Percentiles rank a stretch among this genome's conserved stretches.
These are phyloP conservation scores for Dastarcus helophoroides DNA, from an alignment of 2,888 invertebrate species.

Conservation along the genomic window DNA sequence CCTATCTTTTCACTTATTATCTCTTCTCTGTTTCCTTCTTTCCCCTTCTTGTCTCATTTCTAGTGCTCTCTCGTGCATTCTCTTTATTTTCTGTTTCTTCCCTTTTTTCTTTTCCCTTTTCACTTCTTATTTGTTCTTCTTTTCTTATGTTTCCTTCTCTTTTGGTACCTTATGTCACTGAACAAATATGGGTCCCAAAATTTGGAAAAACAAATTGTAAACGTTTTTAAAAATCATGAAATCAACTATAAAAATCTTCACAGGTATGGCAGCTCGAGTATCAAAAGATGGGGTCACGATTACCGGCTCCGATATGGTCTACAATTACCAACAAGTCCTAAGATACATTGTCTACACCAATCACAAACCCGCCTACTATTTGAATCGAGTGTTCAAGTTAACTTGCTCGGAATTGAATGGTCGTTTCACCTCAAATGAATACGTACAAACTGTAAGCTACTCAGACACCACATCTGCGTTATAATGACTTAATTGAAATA, in stretches of 20 bases:
- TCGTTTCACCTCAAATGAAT: constrained; percentile 89
- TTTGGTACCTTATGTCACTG: too few species aligned
- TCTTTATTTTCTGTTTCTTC: too few species aligned
- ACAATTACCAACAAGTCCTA: constrained; percentile 66
- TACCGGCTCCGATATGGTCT: constrained; percentile 66
- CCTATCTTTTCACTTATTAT: too few species aligned
- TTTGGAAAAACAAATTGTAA: too few species aligned
- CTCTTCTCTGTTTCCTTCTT: too few species aligned
- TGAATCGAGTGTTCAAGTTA: constrained; percentile 90
- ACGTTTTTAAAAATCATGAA: too few species aligned
- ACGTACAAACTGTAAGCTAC: constrained; percentile 71
- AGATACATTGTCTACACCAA: constrained; percentile 86
- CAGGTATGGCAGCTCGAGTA: constrained; percentile 56
- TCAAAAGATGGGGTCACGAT: constrained; percentile 82
- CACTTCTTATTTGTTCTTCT: too few species aligned
- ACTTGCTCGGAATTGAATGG: constrained; percentile 91
- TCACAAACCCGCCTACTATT: constrained; percentile 89
- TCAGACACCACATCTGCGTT: not conserved
- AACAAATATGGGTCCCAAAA: too few species aligned
- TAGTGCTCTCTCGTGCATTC: too few species aligned
- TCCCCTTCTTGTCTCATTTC: too few species aligned
- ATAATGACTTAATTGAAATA: not conserved
- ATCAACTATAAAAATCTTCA: constrained; percentile 6
- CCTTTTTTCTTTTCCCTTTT: too few species aligned
- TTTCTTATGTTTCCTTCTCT: too few species aligned